Conservation (phyloP, 2,797 vertebrate species). For the Molossus molossus region DNA sequence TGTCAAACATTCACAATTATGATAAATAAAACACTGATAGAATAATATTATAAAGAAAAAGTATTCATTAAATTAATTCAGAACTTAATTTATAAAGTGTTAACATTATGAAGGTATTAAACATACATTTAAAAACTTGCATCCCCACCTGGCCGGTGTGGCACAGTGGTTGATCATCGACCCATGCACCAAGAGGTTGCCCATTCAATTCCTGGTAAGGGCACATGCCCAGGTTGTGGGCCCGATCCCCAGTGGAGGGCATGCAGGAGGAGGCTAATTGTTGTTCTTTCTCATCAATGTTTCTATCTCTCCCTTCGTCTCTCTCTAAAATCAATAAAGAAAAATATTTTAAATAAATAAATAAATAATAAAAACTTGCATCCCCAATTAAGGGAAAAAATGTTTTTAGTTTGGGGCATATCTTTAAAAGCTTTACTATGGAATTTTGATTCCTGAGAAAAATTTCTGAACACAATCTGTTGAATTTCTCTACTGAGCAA, state of each 20-base stretch:
- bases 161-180: no score
- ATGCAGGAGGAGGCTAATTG: no score
- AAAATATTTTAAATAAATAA: no score
- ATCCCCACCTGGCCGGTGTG: no score
- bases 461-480: not conserved
- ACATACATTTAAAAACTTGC: not conserved
- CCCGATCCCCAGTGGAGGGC: no score
- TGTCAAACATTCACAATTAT: not conserved
- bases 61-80: not conserved
- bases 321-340: no score
- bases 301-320: no score
- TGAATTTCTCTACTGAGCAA: slow-evolving; percentile 6
- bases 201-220: no score
- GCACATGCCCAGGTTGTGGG: no score
- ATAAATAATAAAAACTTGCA: not conserved
- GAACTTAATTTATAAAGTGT: not conserved
- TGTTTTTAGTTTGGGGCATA: not conserved
- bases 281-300: no score
- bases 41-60: not conserved
- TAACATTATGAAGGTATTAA: not conserved
- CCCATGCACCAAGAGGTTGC: no score
- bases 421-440: slow-evolving; percentile 36
- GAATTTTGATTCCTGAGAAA: not conserved
- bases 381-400: not conserved
- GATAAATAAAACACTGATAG: not conserved